Evolutionary conservation across 2,888 invertebrate genomes (phyloP).

Genomic region (Cataglyphis cursor): DNA sequence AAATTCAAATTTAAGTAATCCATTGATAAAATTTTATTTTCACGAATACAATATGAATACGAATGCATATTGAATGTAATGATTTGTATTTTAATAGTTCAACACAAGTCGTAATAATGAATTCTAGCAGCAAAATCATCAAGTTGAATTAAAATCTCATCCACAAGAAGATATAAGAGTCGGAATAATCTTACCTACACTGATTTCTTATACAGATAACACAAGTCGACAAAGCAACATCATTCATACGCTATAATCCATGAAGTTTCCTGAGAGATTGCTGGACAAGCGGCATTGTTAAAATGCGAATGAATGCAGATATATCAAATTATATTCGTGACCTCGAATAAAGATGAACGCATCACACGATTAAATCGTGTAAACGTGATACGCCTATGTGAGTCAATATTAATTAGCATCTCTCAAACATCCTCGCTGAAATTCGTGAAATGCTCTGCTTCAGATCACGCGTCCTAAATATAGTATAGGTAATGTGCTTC

Average conservation of each 20-base stretch:
- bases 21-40: not conserved
- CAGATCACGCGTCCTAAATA: conserved; percentile 39
- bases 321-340: not conserved
- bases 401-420: conserved; percentile 52
- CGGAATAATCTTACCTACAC: not conserved
- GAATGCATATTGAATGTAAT: not conserved
- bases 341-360: conserved; percentile 22
- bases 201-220: conserved; percentile 9
- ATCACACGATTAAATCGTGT: conserved; percentile 18
- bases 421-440: conserved; percentile 41
- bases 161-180: not conserved
- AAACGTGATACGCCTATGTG: conserved; percentile 21
- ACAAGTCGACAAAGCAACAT: conserved; percentile 4
- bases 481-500: not conserved
- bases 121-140: not conserved
- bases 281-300: not conserved
- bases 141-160: conserved; percentile 44
- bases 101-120: not conserved
- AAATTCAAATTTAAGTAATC: not conserved
- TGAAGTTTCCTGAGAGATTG: not conserved
- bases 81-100: conserved; percentile 3
- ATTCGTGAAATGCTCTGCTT: conserved; percentile 38
- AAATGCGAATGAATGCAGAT: not conserved
- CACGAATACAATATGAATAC: not conserved
- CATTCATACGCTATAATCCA: not conserved